These are phyloP conservation scores for Iselma pallidipennis DNA, from an alignment of 2,888 invertebrate species.

Conservation along the genomic window DNA sequence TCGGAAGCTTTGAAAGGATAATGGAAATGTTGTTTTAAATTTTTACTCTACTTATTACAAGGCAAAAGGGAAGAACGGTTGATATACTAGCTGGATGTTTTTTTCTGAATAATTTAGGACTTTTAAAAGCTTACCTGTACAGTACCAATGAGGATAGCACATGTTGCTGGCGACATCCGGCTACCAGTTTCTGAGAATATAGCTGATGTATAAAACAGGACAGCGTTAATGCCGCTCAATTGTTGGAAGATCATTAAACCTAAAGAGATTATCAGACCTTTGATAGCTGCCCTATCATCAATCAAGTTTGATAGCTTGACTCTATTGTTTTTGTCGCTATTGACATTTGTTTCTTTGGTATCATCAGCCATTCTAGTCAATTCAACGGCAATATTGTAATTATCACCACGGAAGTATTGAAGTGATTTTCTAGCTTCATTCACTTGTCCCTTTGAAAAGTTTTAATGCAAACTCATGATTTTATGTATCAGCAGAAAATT, in stretches of 20 bases:
- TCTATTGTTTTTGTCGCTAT: constrained; percentile 48
- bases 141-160: constrained; percentile 56
- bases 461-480: constrained; percentile 20
- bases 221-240: constrained; percentile 52
- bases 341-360: constrained; percentile 56
- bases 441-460: neutral
- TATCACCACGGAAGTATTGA: constrained; percentile 42
- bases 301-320: constrained; percentile 52
- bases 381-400: constrained; percentile 63
- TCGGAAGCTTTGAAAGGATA: too few relatives aligned
- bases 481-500: neutral
- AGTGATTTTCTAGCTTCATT: constrained; percentile 17
- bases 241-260: constrained; percentile 58
- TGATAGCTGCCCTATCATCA: constrained; percentile 35
- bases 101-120: too few relatives aligned
- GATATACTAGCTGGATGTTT: too few relatives aligned
- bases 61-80: too few relatives aligned
- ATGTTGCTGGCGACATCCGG: constrained; percentile 41
- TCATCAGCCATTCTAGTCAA: constrained; percentile 58
- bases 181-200: constrained; percentile 50
- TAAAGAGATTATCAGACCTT: constrained; percentile 45
- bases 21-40: too few relatives aligned
- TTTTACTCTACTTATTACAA: too few relatives aligned
- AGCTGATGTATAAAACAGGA: constrained; percentile 48
- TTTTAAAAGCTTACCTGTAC: constrained; percentile 46